These are phyloP conservation scores for Ridgeia piscesae DNA, from an alignment of 1,140 invertebrate genomes.

Conservation along the genomic window DNA sequence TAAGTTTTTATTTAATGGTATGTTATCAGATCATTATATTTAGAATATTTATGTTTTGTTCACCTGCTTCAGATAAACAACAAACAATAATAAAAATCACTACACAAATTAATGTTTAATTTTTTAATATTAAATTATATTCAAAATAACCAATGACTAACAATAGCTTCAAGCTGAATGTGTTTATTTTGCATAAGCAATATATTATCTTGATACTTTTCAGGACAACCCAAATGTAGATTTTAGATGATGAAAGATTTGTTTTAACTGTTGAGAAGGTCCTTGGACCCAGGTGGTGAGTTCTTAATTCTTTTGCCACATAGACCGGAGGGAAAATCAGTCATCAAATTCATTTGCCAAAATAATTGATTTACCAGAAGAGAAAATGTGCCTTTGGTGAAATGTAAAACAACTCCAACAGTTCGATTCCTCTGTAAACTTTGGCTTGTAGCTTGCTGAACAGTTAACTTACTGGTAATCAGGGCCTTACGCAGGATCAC, in stretches of 20 bases:
- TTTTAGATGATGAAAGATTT: background rate
- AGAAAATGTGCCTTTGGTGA: background rate
- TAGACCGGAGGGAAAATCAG: background rate
- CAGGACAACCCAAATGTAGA: background rate
- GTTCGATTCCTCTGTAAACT: background rate
- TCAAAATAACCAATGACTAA: too few species aligned
- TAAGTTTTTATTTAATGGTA: background rate
- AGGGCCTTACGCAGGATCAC: too few species aligned
- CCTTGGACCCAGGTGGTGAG: background rate
- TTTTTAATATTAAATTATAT: too few species aligned
- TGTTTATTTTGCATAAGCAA: background rate
- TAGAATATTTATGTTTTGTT: background rate
- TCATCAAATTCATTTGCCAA: too few species aligned
- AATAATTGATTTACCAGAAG: background rate
- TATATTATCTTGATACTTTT: background rate
- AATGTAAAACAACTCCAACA: background rate
- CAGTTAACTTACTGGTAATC: too few species aligned
- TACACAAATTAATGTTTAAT: background rate
- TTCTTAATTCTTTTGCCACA: background rate
- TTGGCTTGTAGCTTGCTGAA: background rate
- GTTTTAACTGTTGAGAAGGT: background rate
- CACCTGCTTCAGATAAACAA: background rate
- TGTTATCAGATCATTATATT: background rate
- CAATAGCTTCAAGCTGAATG: background rate
- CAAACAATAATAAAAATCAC: background rate